Base-by-base conservation (phyloP, 2,797 vertebrate species). In the Microcaecilia unicolor region DNA sequence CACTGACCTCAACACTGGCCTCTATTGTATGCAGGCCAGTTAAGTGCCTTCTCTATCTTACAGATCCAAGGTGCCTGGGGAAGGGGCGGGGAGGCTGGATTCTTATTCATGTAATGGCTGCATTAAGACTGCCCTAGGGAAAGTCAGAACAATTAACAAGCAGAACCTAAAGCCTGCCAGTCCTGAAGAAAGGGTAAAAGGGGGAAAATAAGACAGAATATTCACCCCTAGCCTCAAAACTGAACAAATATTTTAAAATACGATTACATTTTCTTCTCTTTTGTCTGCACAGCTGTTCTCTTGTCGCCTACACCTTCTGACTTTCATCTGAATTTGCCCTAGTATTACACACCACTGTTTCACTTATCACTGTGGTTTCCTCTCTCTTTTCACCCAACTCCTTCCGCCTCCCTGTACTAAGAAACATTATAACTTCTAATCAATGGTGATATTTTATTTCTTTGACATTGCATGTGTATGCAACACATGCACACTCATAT, bases 11-110 rank as follows among this genome's bases (percentile, higher is more conserved):
- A 67, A 71, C 61, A 63, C 69, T 79, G 72, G 65, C 68, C 64
- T 48, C 41, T 10, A 67, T 73, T 64, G 70, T 49, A 53, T 70
- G 55, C 5, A 0, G 38, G 64, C 61, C 62, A 48, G 46, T 44
- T 51, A 22, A 1, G 39, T 63, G 74, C 44, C 51, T 72, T 67
- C 49, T 39, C 53, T 64, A 58, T 70, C 64, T 71, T 53, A 58
- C 25, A 55, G 42, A 64, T 61, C 55, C 67, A 75, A 80, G 74
- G 78, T 84, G 80, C 81, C 80, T 74, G 58, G 2, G 73, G 77
- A 72, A 63, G 56, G 7, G 44, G 58, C 36, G 76, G 67, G 61
- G 64, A 60, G 61, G 67, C 64, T 62, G 22, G 44, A 64, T 67
- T 59, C 46, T 20, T 66, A 69, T 70, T 74, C 76, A 72, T 64